Conservation (phyloP, 2,888 invertebrate species). For the Nysson spinosus region DNA sequence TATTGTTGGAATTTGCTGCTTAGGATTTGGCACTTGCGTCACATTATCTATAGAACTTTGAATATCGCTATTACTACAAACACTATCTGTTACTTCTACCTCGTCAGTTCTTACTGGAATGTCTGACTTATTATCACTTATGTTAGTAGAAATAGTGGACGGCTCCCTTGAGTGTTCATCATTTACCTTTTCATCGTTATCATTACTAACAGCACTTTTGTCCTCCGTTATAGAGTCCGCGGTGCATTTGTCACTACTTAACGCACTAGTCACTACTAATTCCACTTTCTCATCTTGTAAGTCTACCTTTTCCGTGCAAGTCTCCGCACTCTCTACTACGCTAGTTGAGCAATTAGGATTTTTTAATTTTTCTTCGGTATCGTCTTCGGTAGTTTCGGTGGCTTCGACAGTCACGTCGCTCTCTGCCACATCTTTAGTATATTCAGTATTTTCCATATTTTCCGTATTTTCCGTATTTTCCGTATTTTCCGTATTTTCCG, state of each 20-base stretch:
- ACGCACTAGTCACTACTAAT: conserved; percentile 67
- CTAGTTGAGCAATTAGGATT: conserved; percentile 74
- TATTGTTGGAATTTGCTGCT: conserved; percentile 82
- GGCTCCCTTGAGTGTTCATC: conserved; percentile 72
- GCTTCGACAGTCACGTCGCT: conserved; percentile 31
- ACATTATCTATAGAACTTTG: conserved; percentile 75
- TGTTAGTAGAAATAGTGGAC: conserved; percentile 77
- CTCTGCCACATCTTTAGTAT: conserved; percentile 56
- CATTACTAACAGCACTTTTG: conserved; percentile 73
- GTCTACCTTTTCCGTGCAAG: conserved; percentile 53
- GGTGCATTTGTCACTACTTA: conserved; percentile 64
- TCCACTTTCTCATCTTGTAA: conserved; percentile 55
- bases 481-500: conserved; percentile 60
- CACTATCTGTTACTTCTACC: conserved; percentile 72
- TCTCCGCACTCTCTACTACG: conserved; percentile 65
- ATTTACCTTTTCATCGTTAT: conserved; percentile 71
- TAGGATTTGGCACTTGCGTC: conserved; percentile 77
- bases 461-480: conserved; percentile 50
- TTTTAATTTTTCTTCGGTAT: conserved; percentile 66
- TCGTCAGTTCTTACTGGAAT: conserved; percentile 62
- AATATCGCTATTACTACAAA: conserved; percentile 74
- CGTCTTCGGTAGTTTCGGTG: conserved; percentile 57
- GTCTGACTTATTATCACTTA: conserved; percentile 73
- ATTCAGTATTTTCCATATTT: conserved; percentile 62
- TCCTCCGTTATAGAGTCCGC: conserved; percentile 58